Evolutionary conservation across 2,797 vertebrate species (phyloP).

Genomic region (Chloroceryle inda): DNA sequence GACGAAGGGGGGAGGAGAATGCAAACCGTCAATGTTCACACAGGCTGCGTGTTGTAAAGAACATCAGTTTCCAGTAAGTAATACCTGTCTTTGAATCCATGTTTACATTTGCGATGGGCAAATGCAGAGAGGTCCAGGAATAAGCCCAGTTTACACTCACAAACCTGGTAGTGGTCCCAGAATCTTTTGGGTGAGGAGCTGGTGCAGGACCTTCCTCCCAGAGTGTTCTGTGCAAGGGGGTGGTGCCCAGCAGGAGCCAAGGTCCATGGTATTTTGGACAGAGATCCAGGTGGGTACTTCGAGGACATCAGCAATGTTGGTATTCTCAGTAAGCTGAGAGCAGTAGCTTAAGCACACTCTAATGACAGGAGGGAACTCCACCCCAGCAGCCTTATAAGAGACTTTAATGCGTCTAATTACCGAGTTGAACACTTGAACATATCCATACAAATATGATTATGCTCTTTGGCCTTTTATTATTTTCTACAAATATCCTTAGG

Average conservation of each 20-base stretch:
- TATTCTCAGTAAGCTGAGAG: neutral
- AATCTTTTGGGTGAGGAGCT: neutral
- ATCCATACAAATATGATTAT: neutral
- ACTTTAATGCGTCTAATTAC: neutral
- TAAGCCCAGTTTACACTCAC: neutral
- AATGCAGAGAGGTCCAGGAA: neutral
- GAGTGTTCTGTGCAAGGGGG: fast-evolving
- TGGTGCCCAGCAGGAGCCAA: neutral
- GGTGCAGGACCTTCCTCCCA: neutral
- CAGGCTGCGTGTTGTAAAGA: neutral
- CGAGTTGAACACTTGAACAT: neutral
- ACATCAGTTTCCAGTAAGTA: neutral
- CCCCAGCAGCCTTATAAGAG: neutral
- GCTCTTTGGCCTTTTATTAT: neutral
- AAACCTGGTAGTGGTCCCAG: neutral
- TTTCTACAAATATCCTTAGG: neutral
- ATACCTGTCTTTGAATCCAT: neutral
- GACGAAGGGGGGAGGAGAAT: neutral
- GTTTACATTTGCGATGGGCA: neutral
- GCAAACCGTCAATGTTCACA: fast-evolving
- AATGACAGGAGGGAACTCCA: neutral
- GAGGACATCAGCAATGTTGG: neutral
- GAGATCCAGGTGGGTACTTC: neutral
- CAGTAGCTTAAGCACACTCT: neutral
- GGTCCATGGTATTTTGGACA: neutral